These are phyloP conservation scores for Otis tarda DNA, from an alignment of 2,113 vertebrate genomes.

Conservation along the genomic window DNA sequence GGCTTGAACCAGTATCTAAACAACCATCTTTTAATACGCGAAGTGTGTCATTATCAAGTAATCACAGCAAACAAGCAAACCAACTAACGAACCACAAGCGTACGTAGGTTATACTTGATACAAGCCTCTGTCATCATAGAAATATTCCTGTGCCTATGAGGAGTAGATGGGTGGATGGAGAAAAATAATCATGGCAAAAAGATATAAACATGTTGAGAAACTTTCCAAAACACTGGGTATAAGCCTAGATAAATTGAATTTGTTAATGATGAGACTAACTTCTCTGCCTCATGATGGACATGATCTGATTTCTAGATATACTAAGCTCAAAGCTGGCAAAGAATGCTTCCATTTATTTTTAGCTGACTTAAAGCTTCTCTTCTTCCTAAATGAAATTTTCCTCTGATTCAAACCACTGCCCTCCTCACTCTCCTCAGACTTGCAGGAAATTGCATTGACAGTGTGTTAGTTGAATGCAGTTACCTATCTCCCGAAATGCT, in stretches of 20 bases:
- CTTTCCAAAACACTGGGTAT: not conserved
- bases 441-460: not conserved
- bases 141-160: not conserved
- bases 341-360: not conserved
- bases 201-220: not conserved
- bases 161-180: not conserved
- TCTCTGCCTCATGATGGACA: not conserved
- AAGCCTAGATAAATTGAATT: not conserved
- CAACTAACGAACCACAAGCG: not conserved
- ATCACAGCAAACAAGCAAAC: not conserved
- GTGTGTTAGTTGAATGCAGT: not conserved
- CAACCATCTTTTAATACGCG: not conserved
- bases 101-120: not conserved
- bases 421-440: not conserved
- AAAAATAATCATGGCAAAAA: not conserved
- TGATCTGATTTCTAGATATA: not conserved
- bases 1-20: not conserved
- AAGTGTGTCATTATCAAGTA: not conserved
- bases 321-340: not conserved
- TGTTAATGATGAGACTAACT: not conserved
- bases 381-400: not conserved
- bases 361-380: not conserved
- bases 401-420: not conserved
- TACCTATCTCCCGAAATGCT: not conserved
- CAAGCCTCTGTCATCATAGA: not conserved